A percentile compares a stretch with the other conserved stretches of the same genome.
Evolutionary conservation across 2,797 vertebrate genomes (phyloP).

Genomic region (Hozukius guyotensis): DNA sequence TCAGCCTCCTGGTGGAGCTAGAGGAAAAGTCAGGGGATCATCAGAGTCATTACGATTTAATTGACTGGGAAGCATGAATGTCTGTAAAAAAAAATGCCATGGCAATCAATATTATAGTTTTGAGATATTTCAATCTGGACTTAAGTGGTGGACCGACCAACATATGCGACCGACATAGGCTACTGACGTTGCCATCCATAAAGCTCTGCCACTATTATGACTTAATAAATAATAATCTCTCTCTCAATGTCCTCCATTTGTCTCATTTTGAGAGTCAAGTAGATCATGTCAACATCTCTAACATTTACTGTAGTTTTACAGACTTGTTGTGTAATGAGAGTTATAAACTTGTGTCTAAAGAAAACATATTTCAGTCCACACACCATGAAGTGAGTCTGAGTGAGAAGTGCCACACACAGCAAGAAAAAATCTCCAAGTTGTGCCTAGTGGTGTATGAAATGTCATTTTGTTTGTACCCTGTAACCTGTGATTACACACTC

Average conservation of each 20-base stretch:
- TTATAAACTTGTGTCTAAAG: not conserved
- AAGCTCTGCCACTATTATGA: not conserved
- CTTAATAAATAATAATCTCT: not conserved
- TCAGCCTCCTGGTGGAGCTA: too few relatives aligned
- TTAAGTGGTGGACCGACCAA: not conserved
- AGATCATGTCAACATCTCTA: not conserved
- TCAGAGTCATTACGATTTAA: too few relatives aligned
- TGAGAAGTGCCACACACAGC: slow-evolving; percentile 8
- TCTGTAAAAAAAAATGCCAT: not conserved
- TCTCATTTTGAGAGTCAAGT: not conserved
- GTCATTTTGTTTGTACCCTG: slow-evolving; percentile 57
- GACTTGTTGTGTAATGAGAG: not conserved
- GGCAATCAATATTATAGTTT: not conserved
- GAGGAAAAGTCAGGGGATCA: too few relatives aligned
- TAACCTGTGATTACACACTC: slow-evolving; percentile 56
- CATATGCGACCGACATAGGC: too few relatives aligned
- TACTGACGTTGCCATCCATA: not conserved
- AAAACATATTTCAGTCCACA: slow-evolving; percentile 7
- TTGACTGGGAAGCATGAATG: too few relatives aligned
- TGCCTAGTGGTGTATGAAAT: slow-evolving; percentile 34
- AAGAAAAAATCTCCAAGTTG: slow-evolving; percentile 23
- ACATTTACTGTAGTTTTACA: not conserved
- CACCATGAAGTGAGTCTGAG: slow-evolving; percentile 4
- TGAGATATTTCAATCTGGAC: not conserved
- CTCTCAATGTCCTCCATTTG: too few relatives aligned